Conservation (phyloP, 2,113 vertebrate genomes). For the Oncorhynchus gorbuscha region DNA sequence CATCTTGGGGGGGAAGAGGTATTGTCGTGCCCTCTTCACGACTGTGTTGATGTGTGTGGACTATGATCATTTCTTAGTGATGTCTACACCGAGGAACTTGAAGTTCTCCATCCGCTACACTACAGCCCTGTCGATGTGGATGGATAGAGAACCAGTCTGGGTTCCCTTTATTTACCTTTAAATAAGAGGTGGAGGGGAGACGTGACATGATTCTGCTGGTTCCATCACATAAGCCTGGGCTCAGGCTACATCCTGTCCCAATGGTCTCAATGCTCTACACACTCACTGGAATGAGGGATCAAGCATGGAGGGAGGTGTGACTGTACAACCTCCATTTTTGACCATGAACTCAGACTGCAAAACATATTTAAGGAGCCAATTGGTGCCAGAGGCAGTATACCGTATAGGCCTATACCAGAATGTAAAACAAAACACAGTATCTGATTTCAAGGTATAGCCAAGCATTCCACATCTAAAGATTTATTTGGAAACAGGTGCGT, state of each 20-base stretch:
- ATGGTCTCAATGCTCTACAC: constrained; percentile 55
- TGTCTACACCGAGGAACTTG: too few relatives aligned
- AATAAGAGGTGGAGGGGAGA: constrained; percentile 51
- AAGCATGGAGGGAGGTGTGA: constrained; percentile 53
- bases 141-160: constrained; percentile 12
- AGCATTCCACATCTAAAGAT: constrained; percentile 38
- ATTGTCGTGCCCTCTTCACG: too few relatives aligned
- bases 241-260: constrained; percentile 49
- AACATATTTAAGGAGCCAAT: neutral
- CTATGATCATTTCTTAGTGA: too few relatives aligned
- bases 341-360: constrained; percentile 2
- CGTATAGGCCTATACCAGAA: neutral
- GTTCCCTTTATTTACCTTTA: constrained; percentile 56
- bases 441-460: constrained; percentile 1
- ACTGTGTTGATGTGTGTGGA: too few relatives aligned
- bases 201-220: constrained; percentile 60
- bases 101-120: too few relatives aligned
- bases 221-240: constrained; percentile 48
- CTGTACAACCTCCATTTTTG: constrained; percentile 24
- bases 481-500: constrained; percentile 68
- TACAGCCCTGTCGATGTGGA: too few relatives aligned
- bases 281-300: constrained; percentile 41
- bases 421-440: constrained; percentile 38
- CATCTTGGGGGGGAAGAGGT: too few relatives aligned
- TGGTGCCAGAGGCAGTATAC: neutral